Conservation (phyloP, 1,140 invertebrate species). For the Dreissena polymorpha region DNA sequence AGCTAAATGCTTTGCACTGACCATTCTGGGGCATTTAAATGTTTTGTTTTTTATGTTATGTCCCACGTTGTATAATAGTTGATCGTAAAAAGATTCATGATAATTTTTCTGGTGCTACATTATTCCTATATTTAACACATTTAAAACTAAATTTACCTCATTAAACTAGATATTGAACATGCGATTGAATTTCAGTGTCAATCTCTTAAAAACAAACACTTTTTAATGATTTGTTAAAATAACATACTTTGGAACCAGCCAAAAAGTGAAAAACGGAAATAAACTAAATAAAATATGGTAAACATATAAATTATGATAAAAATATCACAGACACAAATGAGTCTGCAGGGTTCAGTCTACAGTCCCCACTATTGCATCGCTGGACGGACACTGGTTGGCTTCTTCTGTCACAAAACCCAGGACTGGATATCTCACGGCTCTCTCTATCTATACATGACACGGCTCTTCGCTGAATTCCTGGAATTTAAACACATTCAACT, state of each 20-base stretch:
- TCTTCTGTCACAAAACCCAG: slow-evolving; percentile 4
- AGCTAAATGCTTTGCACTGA: no score
- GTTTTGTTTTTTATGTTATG: no score
- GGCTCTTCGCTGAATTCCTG: slow-evolving; percentile 28
- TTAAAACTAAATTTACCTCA: no score
- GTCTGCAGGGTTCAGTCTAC: slow-evolving; percentile 1
- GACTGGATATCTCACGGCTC: slow-evolving; percentile 8
- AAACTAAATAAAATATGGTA: background rate
- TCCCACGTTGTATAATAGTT: no score
- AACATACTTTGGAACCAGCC: background rate
- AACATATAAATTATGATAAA: background rate
- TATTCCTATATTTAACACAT: no score
- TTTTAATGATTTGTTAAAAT: background rate
- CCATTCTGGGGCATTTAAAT: no score
- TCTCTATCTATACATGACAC: slow-evolving; percentile 41
- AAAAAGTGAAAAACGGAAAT: background rate
- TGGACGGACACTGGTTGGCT: background rate
- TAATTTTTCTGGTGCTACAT: no score
- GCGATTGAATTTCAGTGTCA: no score
- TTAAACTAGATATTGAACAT: no score
- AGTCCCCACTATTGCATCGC: slow-evolving; percentile 22
- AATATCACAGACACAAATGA: slow-evolving; percentile 37
- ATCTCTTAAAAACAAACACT: background rate
- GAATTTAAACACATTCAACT: background rate
- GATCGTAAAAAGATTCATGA: no score